phyloP scores from a whole-genome alignment of 2,113 vertebrate species.

The Alethe castanea region DNA sequence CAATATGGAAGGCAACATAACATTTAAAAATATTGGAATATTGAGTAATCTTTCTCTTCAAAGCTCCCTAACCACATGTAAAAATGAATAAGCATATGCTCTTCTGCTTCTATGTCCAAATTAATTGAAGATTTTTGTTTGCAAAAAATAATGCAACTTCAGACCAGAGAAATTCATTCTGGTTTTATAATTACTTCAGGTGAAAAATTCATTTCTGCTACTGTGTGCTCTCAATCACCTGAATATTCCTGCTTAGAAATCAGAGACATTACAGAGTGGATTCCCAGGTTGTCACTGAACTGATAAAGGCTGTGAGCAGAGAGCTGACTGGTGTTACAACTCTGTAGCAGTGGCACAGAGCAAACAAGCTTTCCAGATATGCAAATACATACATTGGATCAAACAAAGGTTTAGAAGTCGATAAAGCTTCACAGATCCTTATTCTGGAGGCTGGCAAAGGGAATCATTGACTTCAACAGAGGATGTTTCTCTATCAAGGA shows the following conservation, averaged over 20 bases:
- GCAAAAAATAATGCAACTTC: not conserved
- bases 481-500: not conserved
- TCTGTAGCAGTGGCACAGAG: not conserved
- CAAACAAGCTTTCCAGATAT: not conserved
- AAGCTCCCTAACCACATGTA: not conserved
- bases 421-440: not conserved
- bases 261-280: not conserved
- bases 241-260: not conserved
- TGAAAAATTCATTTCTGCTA: not conserved
- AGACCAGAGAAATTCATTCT: not conserved
- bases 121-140: not conserved
- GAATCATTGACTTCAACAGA: not conserved
- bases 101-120: not conserved
- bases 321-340: not conserved
- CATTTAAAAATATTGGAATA: not conserved
- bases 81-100: not conserved
- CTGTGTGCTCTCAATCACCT: not conserved
- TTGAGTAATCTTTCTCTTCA: not conserved
- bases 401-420: not conserved
- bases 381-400: not conserved
- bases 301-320: not conserved
- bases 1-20: not conserved
- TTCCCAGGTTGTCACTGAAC: not conserved
- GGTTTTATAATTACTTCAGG: not conserved
- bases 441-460: not conserved